These are phyloP conservation scores for Phoenicopterus ruber DNA, from an alignment of 2,113 vertebrate species.

Conservation along the genomic window DNA sequence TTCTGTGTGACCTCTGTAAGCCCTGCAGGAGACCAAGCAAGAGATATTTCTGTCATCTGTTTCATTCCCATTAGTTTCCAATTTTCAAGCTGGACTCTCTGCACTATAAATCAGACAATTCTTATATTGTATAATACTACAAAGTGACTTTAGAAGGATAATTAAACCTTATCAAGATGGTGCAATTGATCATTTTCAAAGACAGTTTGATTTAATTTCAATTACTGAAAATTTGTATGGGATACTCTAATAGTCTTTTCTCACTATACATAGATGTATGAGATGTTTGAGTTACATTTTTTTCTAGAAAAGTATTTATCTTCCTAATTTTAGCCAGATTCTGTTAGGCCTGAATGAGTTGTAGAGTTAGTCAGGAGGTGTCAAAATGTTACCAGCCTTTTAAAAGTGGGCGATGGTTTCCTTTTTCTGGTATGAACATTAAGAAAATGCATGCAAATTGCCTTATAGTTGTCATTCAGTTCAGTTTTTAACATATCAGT, in stretches of 20 bases:
- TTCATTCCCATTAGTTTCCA: background rate
- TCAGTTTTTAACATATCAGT: background rate
- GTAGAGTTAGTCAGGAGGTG: background rate
- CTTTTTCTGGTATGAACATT: background rate
- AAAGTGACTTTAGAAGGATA: background rate
- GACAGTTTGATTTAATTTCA: background rate
- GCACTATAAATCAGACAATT: background rate
- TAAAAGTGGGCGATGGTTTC: background rate
- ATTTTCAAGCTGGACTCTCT: background rate
- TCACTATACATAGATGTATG: background rate
- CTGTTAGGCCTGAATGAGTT: background rate
- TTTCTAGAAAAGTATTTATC: background rate
- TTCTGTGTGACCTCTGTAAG: background rate
- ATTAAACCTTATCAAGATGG: background rate
- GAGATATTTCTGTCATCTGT: background rate
- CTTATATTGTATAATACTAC: background rate
- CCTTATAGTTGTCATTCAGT: background rate
- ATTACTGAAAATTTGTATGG: background rate
- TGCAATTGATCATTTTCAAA: constrained; percentile 4
- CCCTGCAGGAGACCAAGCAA: background rate
- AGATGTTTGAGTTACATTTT: background rate
- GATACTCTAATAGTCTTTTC: background rate
- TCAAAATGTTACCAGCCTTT: background rate
- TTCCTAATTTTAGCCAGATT: background rate
- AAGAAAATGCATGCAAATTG: background rate